Conservation (phyloP, 2,888 invertebrate species). For the Conomelus anceps region DNA sequence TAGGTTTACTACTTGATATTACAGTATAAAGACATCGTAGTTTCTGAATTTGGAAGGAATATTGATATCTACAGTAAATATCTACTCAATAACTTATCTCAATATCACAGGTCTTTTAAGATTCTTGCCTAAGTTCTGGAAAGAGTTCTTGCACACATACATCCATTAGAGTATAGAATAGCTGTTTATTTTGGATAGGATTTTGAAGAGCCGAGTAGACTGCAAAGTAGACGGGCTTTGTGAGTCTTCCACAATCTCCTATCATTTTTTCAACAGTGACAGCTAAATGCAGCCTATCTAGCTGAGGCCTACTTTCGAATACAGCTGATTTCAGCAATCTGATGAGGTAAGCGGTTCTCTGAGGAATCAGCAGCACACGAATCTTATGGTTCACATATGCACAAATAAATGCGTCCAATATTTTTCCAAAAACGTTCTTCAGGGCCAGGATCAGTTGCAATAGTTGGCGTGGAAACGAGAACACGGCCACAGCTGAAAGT, state of each 20-base stretch:
- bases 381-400: constrained; percentile 43
- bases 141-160: constrained; percentile 66
- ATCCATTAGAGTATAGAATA: constrained; percentile 74
- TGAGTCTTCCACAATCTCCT: constrained; percentile 37
- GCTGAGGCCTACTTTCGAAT: constrained; percentile 30
- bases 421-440: constrained; percentile 43
- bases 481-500: constrained; percentile 51
- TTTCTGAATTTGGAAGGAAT: not conserved
- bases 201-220: constrained; percentile 48
- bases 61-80: not conserved
- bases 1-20: no score
- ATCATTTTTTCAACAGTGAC: constrained; percentile 24
- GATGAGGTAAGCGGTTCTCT: constrained; percentile 53
- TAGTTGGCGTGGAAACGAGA: constrained; percentile 46
- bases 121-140: constrained; percentile 50
- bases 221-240: constrained; percentile 39
- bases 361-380: constrained; percentile 45
- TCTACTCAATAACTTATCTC: not conserved
- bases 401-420: constrained; percentile 46
- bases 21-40: not conserved
- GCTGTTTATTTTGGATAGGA: constrained; percentile 56
- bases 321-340: constrained; percentile 47
- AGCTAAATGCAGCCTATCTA: constrained; percentile 30
- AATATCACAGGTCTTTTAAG: not conserved
- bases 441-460: constrained; percentile 47